Conservation (phyloP, 2,797 vertebrate species). For the Microctenopoma steveboyesi region DNA sequence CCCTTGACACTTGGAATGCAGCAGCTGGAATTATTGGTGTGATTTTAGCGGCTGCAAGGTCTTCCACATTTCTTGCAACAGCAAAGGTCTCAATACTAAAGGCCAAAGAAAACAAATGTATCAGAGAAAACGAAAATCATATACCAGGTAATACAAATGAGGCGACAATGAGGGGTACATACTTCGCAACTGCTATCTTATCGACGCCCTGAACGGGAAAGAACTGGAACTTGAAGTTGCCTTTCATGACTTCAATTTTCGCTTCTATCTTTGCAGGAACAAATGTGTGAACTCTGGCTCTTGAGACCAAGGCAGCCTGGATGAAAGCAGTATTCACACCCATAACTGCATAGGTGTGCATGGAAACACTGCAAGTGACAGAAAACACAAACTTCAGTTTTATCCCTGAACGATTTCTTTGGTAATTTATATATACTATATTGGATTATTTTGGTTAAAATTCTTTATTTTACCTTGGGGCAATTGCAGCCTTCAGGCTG, state of each 20-base stretch:
- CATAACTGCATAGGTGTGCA: slow-evolving; percentile 84
- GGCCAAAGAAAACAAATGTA: slow-evolving; percentile 9
- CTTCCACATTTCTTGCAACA: slow-evolving; percentile 86
- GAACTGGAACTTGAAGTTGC: slow-evolving; percentile 83
- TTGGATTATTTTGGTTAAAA: not conserved
- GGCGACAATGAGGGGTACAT: slow-evolving; percentile 42
- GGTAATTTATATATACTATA: not conserved
- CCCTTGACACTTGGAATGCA: slow-evolving; percentile 42
- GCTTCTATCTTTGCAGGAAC: slow-evolving; percentile 78
- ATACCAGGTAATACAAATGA: not conserved
- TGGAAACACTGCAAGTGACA: slow-evolving; percentile 76
- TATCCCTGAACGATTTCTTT: not conserved
- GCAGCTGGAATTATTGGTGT: slow-evolving; percentile 80
- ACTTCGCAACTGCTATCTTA: slow-evolving; percentile 78
- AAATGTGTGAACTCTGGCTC: slow-evolving; percentile 70
- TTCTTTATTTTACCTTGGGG: slow-evolving; percentile 77
- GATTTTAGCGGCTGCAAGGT: slow-evolving; percentile 76
- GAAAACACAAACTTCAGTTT: slow-evolving; percentile 13
- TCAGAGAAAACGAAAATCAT: not conserved
- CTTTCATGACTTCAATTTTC: slow-evolving; percentile 79
- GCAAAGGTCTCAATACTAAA: slow-evolving; percentile 85
- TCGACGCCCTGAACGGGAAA: slow-evolving; percentile 76
- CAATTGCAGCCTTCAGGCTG: slow-evolving; percentile 72
- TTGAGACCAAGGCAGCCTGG: slow-evolving; percentile 82
- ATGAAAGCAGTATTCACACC: slow-evolving; percentile 84